These are phyloP conservation scores for Ceriagrion tenellum DNA, from an alignment of 2,888 invertebrate species.

Conservation along the genomic window DNA sequence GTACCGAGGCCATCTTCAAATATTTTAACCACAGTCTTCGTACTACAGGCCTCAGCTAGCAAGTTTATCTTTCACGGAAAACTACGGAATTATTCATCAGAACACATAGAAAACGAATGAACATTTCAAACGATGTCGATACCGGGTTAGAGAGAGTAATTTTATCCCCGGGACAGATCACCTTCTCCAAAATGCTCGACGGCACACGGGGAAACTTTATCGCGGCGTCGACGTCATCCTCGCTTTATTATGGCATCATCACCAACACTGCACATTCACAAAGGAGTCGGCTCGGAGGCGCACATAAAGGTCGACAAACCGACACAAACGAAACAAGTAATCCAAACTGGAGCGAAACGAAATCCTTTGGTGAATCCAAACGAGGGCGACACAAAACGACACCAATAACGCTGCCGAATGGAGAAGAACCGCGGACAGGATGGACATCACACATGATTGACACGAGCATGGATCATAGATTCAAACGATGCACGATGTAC, in stretches of 20 bases:
- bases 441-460: too few relatives aligned
- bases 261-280: not conserved
- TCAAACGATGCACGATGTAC: too few relatives aligned
- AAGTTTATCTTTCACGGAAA: too few relatives aligned
- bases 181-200: not conserved
- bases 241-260: not conserved
- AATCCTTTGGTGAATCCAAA: too few relatives aligned
- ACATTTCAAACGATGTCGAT: not conserved
- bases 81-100: too few relatives aligned
- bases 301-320: not conserved
- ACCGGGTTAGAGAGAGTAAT: not conserved
- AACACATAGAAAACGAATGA: not conserved
- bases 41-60: too few relatives aligned
- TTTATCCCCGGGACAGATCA: not conserved
- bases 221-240: not conserved
- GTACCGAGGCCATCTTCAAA: too few relatives aligned
- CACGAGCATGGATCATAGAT: too few relatives aligned
- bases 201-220: not conserved
- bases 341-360: not conserved
- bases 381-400: too few relatives aligned
- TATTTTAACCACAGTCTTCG: too few relatives aligned
- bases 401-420: too few relatives aligned
- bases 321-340: not conserved
- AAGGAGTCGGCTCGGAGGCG: not conserved
- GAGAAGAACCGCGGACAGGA: too few relatives aligned